phyloP scores from a whole-genome alignment of 2,113 vertebrate species.

The Leucoraja erinaceus region DNA sequence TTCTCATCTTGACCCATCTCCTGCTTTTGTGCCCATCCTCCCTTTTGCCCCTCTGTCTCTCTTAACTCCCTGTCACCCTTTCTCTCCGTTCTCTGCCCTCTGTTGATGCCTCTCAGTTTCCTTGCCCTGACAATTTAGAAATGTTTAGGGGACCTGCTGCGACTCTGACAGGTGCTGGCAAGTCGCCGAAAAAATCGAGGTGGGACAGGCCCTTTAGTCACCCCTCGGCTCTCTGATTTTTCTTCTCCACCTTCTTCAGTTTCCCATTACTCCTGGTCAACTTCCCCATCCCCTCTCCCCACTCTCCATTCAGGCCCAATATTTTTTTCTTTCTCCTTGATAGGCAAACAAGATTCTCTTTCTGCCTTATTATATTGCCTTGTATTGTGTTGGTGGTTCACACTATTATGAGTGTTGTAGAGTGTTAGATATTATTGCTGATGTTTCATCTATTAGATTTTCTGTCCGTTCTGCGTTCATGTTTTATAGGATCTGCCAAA shows the following conservation, averaged over 20 bases:
- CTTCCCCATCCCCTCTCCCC: not conserved
- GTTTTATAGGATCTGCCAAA: not conserved
- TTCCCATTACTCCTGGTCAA: not conserved
- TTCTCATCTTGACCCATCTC: too few relatives aligned
- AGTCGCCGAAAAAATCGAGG: too few relatives aligned
- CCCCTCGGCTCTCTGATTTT: too few relatives aligned
- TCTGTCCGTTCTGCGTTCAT: not conserved
- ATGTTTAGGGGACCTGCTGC: too few relatives aligned
- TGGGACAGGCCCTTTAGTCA: too few relatives aligned
- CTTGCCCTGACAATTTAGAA: not conserved
- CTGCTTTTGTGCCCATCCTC: not conserved
- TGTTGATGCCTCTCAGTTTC: not conserved
- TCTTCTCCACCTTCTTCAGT: too few relatives aligned
- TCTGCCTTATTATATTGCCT: not conserved
- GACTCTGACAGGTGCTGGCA: too few relatives aligned
- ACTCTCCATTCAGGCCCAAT: not conserved
- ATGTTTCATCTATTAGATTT: not conserved
- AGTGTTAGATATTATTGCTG: too few relatives aligned
- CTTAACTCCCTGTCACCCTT: not conserved
- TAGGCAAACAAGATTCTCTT: not conserved
- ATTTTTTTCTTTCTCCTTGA: not conserved
- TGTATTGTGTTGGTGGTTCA: not conserved
- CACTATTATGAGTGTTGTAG: not conserved
- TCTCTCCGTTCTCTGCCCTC: not conserved
- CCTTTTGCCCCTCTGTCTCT: too few relatives aligned